phyloP scores from a whole-genome alignment of 2,113 vertebrate genomes.

The Meleagris gallopavo region DNA sequence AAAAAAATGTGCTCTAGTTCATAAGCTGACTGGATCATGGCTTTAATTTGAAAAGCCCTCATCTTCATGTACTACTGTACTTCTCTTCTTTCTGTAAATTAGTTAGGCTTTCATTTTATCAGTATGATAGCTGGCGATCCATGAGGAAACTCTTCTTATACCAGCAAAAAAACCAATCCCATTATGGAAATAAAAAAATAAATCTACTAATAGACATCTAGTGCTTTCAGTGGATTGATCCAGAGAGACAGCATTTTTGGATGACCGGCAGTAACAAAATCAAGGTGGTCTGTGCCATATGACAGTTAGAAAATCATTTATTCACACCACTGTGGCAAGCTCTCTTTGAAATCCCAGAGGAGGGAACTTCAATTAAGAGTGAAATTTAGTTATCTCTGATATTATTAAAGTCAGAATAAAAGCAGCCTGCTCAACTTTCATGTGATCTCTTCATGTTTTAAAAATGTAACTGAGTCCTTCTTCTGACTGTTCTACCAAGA shows the following conservation, averaged over 20 bases:
- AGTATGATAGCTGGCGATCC: background rate
- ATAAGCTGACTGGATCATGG: background rate
- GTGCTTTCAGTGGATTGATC: slow-evolving; percentile 46
- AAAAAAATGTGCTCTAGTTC: background rate
- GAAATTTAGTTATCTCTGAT: background rate
- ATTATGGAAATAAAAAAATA: background rate
- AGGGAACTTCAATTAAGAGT: slow-evolving; percentile 37
- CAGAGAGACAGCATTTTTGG: slow-evolving; percentile 22
- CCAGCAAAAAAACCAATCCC: slow-evolving; percentile 28
- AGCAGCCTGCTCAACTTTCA: background rate
- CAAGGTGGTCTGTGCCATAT: slow-evolving; percentile 20
- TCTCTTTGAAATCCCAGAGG: background rate
- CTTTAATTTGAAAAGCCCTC: background rate
- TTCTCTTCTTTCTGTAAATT: background rate
- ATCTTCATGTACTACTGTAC: background rate
- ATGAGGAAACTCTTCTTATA: background rate
- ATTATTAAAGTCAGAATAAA: slow-evolving; percentile 23
- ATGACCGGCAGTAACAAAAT: slow-evolving; percentile 46
- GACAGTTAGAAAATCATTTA: slow-evolving; percentile 63
- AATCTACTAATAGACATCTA: slow-evolving; percentile 39
- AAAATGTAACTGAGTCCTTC: background rate
- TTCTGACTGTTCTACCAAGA: background rate
- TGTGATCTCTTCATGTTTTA: background rate
- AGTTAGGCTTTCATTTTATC: background rate
- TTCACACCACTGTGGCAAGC: slow-evolving; percentile 35